Conservation (phyloP, 2,113 vertebrate species). For the Spheniscus mendiculus region DNA sequence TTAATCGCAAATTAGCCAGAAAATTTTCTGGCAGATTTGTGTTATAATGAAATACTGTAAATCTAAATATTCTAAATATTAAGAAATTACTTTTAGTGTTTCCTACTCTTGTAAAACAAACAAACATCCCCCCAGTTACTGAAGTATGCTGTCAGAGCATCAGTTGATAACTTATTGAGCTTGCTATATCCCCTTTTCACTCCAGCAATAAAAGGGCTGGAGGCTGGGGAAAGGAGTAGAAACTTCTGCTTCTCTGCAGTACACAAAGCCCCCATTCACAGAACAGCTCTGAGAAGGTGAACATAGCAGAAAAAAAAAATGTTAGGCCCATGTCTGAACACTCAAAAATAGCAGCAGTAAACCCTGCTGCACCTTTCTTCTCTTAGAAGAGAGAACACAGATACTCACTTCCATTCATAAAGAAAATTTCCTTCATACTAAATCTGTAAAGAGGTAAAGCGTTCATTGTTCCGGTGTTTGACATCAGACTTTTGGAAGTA, state of each 20-base stretch:
- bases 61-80: background rate
- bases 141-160: background rate
- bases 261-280: background rate
- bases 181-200: background rate
- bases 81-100: background rate
- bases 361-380: background rate
- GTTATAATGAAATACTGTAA: background rate
- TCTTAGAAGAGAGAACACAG: background rate
- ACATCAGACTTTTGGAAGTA: background rate
- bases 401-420: background rate
- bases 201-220: background rate
- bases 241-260: background rate
- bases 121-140: background rate
- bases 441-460: background rate
- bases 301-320: background rate
- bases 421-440: background rate
- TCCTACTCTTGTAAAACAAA: background rate
- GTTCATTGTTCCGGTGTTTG: accelerated
- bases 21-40: background rate
- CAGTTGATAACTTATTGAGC: background rate
- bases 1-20: background rate
- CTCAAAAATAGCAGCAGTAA: background rate
- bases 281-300: background rate
- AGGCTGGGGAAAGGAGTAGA: background rate
- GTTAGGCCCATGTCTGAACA: background rate